These are phyloP conservation scores for Hippocampus mohnikei DNA, from an alignment of 2,113 vertebrate genomes.

Conservation along the genomic window DNA sequence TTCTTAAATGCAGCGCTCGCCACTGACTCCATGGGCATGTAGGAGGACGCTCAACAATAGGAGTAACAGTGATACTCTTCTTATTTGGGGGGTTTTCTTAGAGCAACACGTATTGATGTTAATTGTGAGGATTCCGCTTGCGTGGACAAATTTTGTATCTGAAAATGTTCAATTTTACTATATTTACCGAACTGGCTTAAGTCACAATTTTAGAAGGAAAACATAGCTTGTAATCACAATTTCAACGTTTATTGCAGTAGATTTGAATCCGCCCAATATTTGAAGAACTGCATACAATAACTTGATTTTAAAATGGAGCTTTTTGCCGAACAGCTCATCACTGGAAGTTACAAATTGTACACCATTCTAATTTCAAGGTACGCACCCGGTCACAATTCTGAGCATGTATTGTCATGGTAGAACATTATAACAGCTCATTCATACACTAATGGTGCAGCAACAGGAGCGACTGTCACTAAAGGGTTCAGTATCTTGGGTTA, in stretches of 20 bases:
- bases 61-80: constrained; percentile 4
- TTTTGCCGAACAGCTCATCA: background rate
- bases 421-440: no score
- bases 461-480: no score
- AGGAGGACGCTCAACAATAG: background rate
- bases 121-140: background rate
- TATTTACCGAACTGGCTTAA: background rate
- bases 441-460: no score
- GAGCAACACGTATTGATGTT: background rate
- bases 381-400: background rate
- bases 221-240: background rate
- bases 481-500: no score
- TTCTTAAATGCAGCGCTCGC: constrained; percentile 38
- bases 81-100: constrained; percentile 14
- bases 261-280: background rate
- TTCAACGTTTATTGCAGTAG: background rate
- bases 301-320: background rate
- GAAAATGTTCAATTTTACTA: background rate
- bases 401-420: no score
- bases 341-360: background rate
- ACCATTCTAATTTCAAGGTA: background rate
- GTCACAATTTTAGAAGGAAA: background rate
- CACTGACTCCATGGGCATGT: constrained; percentile 20
- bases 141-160: background rate
- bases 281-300: background rate